phyloP scores from a whole-genome alignment of 2,113 vertebrate species.

The Tachycineta bicolor region DNA sequence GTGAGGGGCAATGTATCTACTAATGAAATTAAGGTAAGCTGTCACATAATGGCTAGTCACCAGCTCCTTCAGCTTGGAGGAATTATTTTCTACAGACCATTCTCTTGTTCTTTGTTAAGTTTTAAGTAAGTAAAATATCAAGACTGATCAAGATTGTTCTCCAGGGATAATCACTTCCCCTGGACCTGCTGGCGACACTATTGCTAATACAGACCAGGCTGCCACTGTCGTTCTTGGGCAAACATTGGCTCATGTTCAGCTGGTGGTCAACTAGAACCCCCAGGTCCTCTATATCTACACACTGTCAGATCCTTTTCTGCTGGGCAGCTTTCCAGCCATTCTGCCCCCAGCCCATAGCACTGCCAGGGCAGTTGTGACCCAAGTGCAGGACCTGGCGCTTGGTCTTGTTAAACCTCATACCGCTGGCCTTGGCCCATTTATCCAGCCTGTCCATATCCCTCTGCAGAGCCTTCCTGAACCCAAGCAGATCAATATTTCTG shows the following conservation, averaged over 20 bases:
- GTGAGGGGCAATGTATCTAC: neutral
- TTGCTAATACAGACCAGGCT: neutral
- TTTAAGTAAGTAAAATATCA: slow-evolving; percentile 6
- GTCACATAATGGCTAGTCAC: neutral
- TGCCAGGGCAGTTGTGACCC: neutral
- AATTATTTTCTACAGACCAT: neutral
- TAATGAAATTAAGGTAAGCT: neutral
- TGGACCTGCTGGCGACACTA: neutral
- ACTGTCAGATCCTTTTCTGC: too few relatives aligned
- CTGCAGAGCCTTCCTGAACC: neutral
- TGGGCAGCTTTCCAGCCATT: neutral
- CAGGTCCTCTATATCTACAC: too few relatives aligned
- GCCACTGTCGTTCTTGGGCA: neutral
- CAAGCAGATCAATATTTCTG: neutral
- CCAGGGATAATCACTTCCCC: neutral
- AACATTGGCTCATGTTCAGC: neutral
- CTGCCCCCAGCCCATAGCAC: neutral
- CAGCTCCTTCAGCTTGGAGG: neutral
- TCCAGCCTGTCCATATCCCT: neutral
- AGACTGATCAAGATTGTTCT: neutral
- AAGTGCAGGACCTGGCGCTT: neutral
- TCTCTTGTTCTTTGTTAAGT: neutral
- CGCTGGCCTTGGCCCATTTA: neutral
- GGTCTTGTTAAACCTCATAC: neutral
- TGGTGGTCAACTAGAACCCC: neutral